Evolutionary conservation across 2,797 vertebrate genomes (phyloP), one percentile per base, ranked within the genome.

Genomic region (Semaprochilodus insignis): DNA sequence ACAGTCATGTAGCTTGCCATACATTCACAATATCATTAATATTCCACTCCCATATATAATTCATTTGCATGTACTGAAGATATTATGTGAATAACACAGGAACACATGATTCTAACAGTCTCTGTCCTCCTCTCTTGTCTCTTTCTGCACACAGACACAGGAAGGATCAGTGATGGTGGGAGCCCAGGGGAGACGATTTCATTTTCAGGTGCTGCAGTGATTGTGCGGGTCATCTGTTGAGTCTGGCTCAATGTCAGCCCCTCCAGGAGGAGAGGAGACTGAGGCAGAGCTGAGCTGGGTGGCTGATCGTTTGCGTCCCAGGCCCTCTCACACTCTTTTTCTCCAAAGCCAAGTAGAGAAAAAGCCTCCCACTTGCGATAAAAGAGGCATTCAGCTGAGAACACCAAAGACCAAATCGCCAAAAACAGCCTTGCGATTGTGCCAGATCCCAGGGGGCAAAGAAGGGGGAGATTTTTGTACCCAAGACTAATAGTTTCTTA

Each of bases 321-420:
- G 44, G 51, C 71, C 62, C 54, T 72, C 36, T 83, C 74, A 48
- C 57, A 59, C 81, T 82, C 66, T 85, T 23, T 59, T 51, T 36
- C 72, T 75, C 65, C 25, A 78, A 72, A 81, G 79, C 55, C 85
- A 81, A 76, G 83, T 74, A 78, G 78, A 84, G 84, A 90, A 90
- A 86, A 91, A 90, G 82, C 74, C 65, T 85, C 85, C 52, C 27
- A 90, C 85, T 79, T 48, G 78, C 90, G 90, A 93, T 93, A 93
- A 93, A 93, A 91, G 90, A 93, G 88, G 87, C 91, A 91, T 92
- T 94, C 88, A 92, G 86, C 90, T 88, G 82, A 91, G 88, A 93
- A 93, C 91, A 92, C 89, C 90, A 87, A 92, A 90, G 91, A 91
- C 88, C 90, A 91, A 91, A 94, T 94, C 86, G 70, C 81, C 86